Evolutionary conservation across 2,797 vertebrate genomes (phyloP), one percentile per base, ranked within the genome.

Genomic region (Eulemur rubriventer): DNA sequence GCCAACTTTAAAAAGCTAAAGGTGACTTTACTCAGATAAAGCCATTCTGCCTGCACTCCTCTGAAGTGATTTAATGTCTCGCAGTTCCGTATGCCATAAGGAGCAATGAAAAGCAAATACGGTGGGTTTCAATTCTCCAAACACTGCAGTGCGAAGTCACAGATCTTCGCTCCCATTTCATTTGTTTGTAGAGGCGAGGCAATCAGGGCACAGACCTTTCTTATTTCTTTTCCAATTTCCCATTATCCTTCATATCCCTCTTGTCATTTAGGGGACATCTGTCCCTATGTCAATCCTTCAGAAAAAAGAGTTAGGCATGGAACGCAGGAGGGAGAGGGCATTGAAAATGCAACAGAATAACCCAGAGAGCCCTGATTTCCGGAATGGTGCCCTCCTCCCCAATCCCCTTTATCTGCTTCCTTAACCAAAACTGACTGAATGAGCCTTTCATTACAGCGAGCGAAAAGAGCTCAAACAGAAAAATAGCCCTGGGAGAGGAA

Each of bases 41-140:
- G 43, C 57, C 20, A 84, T 97, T 96, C 85, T 41, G 14, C 50
- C 59, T 80, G 76, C 41, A 52, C 63, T 84, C 38, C 30, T 89
- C 88, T 85, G n/a, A 69, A 91, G 97, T 87, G 93, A 85, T 81
- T 79, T 93, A 96, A 96, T 72, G 80, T 84, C 59, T 78, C n/a
- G 9, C 38, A 91, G 78, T 89, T 95, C 95, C 3, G 0, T n/a
- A 18, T 69, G 57, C 50, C 87, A 90, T 92, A 94, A 94, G 80
- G 83, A 89, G 24, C 89, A 91, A 96, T 97, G 96, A 96, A 97
- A 97, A 88, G 41, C 90, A 65, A 93, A 55, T 70, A 17, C 1
- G 1, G 73, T 75, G 69, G 46, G 26, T 82, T 93, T 97, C 95
- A 81, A 14, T 91, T 94, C 91, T 92, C 91, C 65, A 43, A 91